phyloP scores from a whole-genome alignment of 1,140 invertebrate genomes.

The Heliothis subflexa region DNA sequence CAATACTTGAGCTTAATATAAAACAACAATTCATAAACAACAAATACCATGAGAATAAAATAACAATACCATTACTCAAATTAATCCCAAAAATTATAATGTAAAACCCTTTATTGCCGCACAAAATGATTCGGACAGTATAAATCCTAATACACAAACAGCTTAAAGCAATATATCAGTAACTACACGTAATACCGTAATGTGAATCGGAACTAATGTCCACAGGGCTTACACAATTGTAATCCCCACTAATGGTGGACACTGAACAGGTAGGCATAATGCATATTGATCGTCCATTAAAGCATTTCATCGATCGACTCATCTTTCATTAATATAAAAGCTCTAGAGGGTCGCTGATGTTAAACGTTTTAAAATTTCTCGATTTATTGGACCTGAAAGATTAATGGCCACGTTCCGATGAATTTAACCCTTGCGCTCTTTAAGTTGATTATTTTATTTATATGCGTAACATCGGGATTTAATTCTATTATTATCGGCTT shows the following conservation, averaged over 20 bases:
- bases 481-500: slow-evolving; percentile 1
- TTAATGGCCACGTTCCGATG: slow-evolving; percentile 57
- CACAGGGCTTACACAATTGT: slow-evolving; percentile 65
- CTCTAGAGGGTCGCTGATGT: slow-evolving; percentile 54
- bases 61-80: slow-evolving; percentile 42
- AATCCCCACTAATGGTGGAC: slow-evolving; percentile 62
- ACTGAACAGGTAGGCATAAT: slow-evolving; percentile 67
- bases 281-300: slow-evolving; percentile 72
- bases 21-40: slow-evolving; percentile 6
- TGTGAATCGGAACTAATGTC: slow-evolving; percentile 61
- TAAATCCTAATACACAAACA: slow-evolving; percentile 48
- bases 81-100: slow-evolving; percentile 42
- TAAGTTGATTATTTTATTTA: slow-evolving; percentile 29
- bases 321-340: slow-evolving; percentile 71
- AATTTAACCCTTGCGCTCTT: slow-evolving; percentile 26
- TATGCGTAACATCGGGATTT: not conserved
- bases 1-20: not conserved
- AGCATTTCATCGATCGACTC: slow-evolving; percentile 66
- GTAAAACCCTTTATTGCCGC: slow-evolving; percentile 32
- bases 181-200: slow-evolving; percentile 48
- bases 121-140: slow-evolving; percentile 36
- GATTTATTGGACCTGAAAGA: slow-evolving; percentile 71
- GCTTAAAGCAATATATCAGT: slow-evolving; percentile 53
- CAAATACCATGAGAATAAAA: slow-evolving; percentile 14
- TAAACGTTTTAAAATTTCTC: slow-evolving; percentile 71